Base-by-base conservation (phyloP, 2,113 vertebrate species). In the Crotophaga sulcirostris region DNA sequence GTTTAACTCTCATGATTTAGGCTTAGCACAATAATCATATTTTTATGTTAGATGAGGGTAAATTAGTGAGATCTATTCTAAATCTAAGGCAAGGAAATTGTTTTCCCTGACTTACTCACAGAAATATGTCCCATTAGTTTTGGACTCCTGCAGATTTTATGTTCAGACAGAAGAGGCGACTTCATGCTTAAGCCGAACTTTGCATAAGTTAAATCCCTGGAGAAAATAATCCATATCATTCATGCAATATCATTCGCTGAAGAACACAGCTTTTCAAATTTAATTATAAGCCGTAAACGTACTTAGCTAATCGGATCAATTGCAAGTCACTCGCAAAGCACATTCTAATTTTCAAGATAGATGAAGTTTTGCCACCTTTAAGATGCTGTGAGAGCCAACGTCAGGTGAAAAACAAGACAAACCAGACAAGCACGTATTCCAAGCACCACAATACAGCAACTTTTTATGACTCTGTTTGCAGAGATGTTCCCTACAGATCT, bases 321-420 rank as follows among this genome's bases (percentile, higher is more conserved):
- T 96, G 90, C 83, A 94, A 96, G 87, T 93, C 93, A 96, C 93
- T 63, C 96, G 90, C 90, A 96, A 96, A 97, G 83, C 64, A 75
- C 91, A 90, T 95, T 96, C 92, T 96, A 73, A 97, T 97, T 97
- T 97, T 97, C 97, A 94, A 86, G 94, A 90, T 60, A 83, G 93
- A 97, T 96, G 93, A 96, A 92, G 97, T 97, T 96, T 96, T 97
- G 94, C 66, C 97, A 97, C 96, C 95, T 96, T 87, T 94, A 84
- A 97, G 92, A 64, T 87, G 80, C 84, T 95, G 92, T 44, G 79
- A 89, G 86, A 96, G 90, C 70, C 83, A 84, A 58, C 5, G 4
- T 84, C 90, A 87, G 91, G 95, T 94, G 91, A 94, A 96, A 96
- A 95, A 80, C 82, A 96, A 93, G 86, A 96, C 85, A 93, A 95